Conservation (phyloP, 2,113 vertebrate genomes). For the Ictalurus furcatus region DNA sequence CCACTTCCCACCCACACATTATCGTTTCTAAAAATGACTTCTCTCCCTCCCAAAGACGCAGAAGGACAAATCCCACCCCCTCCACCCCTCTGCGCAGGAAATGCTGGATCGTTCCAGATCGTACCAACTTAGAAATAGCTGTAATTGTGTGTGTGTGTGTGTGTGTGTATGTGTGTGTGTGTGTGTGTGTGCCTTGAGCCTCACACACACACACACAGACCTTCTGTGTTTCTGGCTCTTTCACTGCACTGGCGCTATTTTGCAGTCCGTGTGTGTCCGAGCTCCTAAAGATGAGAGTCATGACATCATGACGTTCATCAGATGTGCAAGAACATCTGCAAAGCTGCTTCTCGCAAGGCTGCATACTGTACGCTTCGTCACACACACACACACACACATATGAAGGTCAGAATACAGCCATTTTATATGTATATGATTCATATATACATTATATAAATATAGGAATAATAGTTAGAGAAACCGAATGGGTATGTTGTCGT, state of each 20-base stretch:
- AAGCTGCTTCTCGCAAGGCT: not conserved
- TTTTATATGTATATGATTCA: not conserved
- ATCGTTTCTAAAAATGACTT: constrained; percentile 31
- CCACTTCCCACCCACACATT: constrained; percentile 25
- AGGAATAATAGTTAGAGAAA: not conserved
- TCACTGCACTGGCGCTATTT: not conserved
- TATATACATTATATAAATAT: not conserved
- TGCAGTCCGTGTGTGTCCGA: not conserved
- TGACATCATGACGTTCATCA: not conserved
- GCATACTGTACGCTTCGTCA: not conserved
- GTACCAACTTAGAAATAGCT: constrained; percentile 18
- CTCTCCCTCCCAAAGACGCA: constrained; percentile 19
- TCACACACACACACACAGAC: too few relatives aligned
- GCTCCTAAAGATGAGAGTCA: not conserved
- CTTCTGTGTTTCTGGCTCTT: not conserved
- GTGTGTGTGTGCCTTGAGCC: not conserved
- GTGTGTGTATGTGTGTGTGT: not conserved
- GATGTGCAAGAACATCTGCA: not conserved
- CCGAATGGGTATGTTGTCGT: not conserved
- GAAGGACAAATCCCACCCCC: constrained; percentile 2
- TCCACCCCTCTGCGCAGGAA: constrained; percentile 6
- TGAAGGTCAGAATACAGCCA: not conserved
- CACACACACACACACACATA: not conserved
- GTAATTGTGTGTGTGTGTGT: not conserved
- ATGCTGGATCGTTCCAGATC: constrained; percentile 36